Percentiles rank a stretch among this genome's conserved stretches.
Conservation (phyloP, 2,888 invertebrate species). For the Chymomyza fuscimana region DNA sequence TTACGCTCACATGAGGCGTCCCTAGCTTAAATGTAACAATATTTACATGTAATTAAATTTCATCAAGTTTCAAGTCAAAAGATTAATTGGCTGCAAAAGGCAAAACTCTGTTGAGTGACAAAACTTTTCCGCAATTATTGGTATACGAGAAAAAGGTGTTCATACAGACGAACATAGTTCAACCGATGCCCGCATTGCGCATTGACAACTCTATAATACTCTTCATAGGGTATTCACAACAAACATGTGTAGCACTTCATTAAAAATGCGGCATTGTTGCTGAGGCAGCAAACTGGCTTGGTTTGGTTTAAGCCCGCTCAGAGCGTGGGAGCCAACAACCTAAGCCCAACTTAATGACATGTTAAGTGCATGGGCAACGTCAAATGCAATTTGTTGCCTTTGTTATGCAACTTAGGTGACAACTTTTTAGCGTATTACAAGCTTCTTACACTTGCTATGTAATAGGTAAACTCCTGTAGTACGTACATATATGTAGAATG, state of each 20-base stretch:
- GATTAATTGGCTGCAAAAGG: no score
- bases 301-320: slow-evolving; percentile 7
- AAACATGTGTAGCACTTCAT: neutral
- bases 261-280: neutral
- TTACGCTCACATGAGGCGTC: no score
- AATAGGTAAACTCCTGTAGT: no score
- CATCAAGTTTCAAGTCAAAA: no score
- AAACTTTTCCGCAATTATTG: no score
- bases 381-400: slow-evolving; percentile 30
- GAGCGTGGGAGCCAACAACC: slow-evolving; percentile 40
- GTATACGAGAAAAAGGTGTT: no score
- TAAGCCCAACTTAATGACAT: slow-evolving; percentile 26
- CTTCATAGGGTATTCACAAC: neutral
- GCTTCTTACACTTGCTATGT: neutral
- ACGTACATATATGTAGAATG: no score
- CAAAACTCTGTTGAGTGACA: no score
- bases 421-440: neutral
- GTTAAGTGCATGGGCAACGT: slow-evolving; percentile 19
- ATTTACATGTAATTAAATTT: no score
- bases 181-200: neutral
- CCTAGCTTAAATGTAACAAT: no score
- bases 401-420: slow-evolving; percentile 14
- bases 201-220: neutral
- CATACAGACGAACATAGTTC: no score
- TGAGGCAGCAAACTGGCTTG: neutral